Evolutionary conservation across 2,888 invertebrate genomes (phyloP), one percentile per base, ranked within the genome.

Genomic region (Acleris literana): DNA sequence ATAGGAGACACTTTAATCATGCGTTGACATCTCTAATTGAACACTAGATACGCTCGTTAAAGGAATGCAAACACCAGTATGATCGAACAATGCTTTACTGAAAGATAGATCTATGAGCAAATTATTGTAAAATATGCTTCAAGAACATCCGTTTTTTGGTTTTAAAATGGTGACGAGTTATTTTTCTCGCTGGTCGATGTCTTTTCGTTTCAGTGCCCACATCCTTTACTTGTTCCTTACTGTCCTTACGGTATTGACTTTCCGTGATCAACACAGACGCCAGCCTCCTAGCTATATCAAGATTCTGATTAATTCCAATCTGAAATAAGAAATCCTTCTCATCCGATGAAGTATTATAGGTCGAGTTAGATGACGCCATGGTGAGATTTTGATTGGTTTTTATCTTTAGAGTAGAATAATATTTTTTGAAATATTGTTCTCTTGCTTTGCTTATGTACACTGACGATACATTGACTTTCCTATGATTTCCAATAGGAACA

Each of bases 361-460:
- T 17, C 0, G 25, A 17, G 55, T 43, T 17, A 25, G 74, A 11
- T 63, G 56, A 18, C 71, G 69, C 1, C 70, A 3, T 46, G 72
- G 55, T 49, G 7, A 33, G 6, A 25, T 67, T 72, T 18, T 33
- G 53, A 25, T 66, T 74, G 5, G 75, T 33, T 64, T 76, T 84
- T 13, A 13, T 4, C 58, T 74, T 80, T 59, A 78, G 69, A 1
- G 76, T 80, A 1, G 80, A 67, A 58, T 79, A 87, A 55, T 79
- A 80, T 17, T 76, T 74, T 46, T 74, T 79, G 68, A 92, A 92
- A 70, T 91, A 92, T 64, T 82, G 82, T 51, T 87, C 80, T 61
- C 92, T 84, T 0, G 81, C 82, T 70, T 83, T 82, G 29, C 84
- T 81, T 58, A 92, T 90, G 5, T 78, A 69, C 17, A 76, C 71